phyloP scores from a whole-genome alignment of 1,140 invertebrate genomes.

The Drosophila mojavensis region DNA sequence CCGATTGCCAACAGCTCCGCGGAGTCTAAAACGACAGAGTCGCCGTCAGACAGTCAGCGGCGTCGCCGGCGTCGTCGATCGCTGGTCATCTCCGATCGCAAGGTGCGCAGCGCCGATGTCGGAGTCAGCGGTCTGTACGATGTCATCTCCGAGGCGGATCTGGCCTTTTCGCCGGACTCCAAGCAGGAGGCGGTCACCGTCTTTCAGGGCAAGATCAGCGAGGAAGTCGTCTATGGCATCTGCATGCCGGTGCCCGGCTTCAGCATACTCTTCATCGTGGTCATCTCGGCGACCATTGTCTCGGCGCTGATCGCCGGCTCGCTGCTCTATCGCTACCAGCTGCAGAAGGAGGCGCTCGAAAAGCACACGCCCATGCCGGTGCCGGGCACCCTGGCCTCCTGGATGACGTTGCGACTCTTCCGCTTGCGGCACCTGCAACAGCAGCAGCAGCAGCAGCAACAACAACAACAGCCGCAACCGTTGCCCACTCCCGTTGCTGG shows the following conservation, averaged over 20 bases:
- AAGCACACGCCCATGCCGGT: slow-evolving; percentile 85
- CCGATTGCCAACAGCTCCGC: slow-evolving; percentile 18
- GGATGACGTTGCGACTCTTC: slow-evolving; percentile 89
- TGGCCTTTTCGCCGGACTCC: slow-evolving; percentile 94
- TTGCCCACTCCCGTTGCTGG: slow-evolving; percentile 38
- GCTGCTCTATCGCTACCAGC: slow-evolving; percentile 89
- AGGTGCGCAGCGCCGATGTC: slow-evolving; percentile 91
- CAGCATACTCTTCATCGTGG: slow-evolving; percentile 93
- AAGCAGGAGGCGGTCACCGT: slow-evolving; percentile 92
- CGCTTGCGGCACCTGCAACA: slow-evolving; percentile 85
- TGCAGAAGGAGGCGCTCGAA: slow-evolving; percentile 87
- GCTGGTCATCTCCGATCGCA: slow-evolving; percentile 88
- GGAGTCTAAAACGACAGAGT: slow-evolving; percentile 26
- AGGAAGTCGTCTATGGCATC: slow-evolving; percentile 95
- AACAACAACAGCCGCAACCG: slow-evolving; percentile 61
- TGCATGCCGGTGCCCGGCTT: slow-evolving; percentile 95
- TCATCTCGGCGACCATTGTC: slow-evolving; percentile 92
- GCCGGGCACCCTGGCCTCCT: slow-evolving; percentile 88
- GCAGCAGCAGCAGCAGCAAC: slow-evolving; percentile 70
- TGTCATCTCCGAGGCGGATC: slow-evolving; percentile 95
- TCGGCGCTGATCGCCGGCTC: slow-evolving; percentile 91
- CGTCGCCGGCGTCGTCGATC: slow-evolving; percentile 86
- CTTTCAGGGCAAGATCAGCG: slow-evolving; percentile 93
- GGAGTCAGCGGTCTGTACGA: slow-evolving; percentile 94
- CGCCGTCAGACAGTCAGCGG: slow-evolving; percentile 45